Evolutionary conservation across 92 coral and sea anemone genomes (phyloP).

Genomic region (Zoanthus sociatus): DNA sequence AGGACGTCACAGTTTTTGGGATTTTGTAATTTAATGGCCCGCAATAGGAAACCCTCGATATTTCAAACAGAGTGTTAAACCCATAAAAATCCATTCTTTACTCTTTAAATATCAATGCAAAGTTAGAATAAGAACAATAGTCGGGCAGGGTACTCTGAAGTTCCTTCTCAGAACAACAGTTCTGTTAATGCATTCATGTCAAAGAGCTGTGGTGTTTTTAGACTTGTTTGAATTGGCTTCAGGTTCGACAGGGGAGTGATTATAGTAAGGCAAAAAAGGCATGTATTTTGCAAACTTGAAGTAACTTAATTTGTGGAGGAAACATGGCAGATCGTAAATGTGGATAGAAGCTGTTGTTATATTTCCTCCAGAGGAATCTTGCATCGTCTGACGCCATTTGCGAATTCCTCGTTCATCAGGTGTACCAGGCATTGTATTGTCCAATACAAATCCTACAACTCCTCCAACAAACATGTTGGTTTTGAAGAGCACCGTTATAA

Average conservation of each 20-base stretch:
- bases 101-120: too few relatives aligned
- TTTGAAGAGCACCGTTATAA: conserved; percentile 80
- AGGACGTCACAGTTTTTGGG: too few relatives aligned
- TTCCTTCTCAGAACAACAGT: too few relatives aligned
- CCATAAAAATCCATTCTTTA: too few relatives aligned
- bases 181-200: not conserved
- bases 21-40: too few relatives aligned
- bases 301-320: conserved; percentile 72
- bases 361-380: conserved; percentile 51
- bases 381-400: conserved; percentile 71
- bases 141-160: too few relatives aligned
- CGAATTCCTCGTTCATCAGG: conserved; percentile 89
- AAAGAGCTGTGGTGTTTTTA: not conserved
- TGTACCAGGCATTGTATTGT: conserved; percentile 96
- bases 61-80: too few relatives aligned
- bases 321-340: conserved; percentile 81
- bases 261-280: conserved; percentile 74
- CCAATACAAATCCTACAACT: conserved; percentile 74
- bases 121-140: too few relatives aligned
- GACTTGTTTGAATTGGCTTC: too few relatives aligned
- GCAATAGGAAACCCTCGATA: too few relatives aligned
- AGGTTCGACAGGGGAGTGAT: not conserved
- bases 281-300: conserved; percentile 70
- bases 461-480: conserved; percentile 98
- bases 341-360: conserved; percentile 67